These are phyloP conservation scores for Pogonocichla stellata DNA, from an alignment of 2,113 vertebrate genomes.

Conservation along the genomic window DNA sequence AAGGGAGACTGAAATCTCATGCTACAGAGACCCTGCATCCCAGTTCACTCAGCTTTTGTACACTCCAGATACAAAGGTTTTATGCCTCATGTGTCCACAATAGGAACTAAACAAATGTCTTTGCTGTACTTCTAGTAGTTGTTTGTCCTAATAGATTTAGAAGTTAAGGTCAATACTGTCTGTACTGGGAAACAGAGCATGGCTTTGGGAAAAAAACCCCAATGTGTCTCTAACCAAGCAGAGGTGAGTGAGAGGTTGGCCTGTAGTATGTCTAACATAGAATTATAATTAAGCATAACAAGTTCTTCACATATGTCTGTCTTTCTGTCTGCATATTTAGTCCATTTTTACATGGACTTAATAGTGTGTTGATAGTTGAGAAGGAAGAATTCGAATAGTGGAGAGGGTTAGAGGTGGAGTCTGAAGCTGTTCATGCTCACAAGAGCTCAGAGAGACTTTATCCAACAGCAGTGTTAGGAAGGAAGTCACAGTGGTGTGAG, in stretches of 20 bases:
- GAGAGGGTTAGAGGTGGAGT: neutral
- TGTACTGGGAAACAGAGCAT: neutral
- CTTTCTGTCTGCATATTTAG: neutral
- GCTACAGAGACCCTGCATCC: neutral
- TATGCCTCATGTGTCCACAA: neutral
- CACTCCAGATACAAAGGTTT: neutral
- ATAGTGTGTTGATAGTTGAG: neutral
- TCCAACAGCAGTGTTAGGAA: neutral
- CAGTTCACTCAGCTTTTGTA: neutral
- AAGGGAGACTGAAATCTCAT: neutral
- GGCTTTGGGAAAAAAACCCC: neutral
- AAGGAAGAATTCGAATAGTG: neutral
- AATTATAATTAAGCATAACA: neutral
- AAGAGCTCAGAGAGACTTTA: neutral
- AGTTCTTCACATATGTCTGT: neutral
- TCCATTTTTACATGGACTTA: neutral
- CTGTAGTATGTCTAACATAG: neutral
- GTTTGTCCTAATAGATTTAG: slow-evolving; percentile 11
- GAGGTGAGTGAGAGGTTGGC: neutral
- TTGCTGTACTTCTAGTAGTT: neutral
- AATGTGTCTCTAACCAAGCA: neutral
- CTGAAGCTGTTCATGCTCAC: neutral
- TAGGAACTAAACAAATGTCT: neutral
- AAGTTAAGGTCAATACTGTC: neutral
- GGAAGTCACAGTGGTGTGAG: neutral